Evolutionary conservation across 2,797 vertebrate species (phyloP).

Genomic region (Enteromius trimaculatus): DNA sequence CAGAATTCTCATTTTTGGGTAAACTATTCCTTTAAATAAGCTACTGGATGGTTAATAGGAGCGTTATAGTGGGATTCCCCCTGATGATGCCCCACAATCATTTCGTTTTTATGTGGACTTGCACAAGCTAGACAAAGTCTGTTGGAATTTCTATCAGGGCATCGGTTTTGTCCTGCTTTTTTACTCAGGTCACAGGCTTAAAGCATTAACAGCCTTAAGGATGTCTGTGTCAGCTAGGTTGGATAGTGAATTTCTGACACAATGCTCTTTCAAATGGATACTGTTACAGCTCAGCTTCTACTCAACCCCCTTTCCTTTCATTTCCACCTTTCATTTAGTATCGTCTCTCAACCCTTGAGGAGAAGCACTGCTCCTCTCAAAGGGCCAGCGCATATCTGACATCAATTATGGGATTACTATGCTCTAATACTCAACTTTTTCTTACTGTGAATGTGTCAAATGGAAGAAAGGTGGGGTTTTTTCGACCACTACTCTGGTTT

Average conservation of each 20-base stretch:
- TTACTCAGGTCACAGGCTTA: slow-evolving; percentile 15
- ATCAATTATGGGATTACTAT: slow-evolving; percentile 72
- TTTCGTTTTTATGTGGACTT: background rate
- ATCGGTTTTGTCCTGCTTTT: slow-evolving; percentile 30
- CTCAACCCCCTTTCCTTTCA: slow-evolving; percentile 40
- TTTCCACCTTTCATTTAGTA: slow-evolving; percentile 43
- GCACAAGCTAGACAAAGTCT: slow-evolving; percentile 3
- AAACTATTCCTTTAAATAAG: too few species aligned
- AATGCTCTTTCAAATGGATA: slow-evolving; percentile 53
- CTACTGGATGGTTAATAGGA: background rate
- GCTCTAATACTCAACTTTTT: slow-evolving; percentile 65
- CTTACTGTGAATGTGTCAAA: slow-evolving; percentile 55
- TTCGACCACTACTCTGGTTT: slow-evolving; percentile 58
- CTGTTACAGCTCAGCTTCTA: slow-evolving; percentile 49
- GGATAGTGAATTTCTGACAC: slow-evolving; percentile 38
- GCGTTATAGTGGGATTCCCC: background rate
- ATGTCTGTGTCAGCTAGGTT: slow-evolving; percentile 39
- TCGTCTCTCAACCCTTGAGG: slow-evolving; percentile 47
- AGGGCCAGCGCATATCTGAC: slow-evolving; percentile 62
- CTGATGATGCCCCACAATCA: background rate
- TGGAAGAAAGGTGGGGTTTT: slow-evolving; percentile 49
- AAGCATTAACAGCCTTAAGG: slow-evolving; percentile 41
- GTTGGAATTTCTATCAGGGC: slow-evolving; percentile 23
- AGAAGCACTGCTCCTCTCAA: slow-evolving; percentile 61
- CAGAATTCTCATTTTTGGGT: too few species aligned